phyloP scores from a whole-genome alignment of 2,113 vertebrate genomes.

The Sturnus vulgaris region DNA sequence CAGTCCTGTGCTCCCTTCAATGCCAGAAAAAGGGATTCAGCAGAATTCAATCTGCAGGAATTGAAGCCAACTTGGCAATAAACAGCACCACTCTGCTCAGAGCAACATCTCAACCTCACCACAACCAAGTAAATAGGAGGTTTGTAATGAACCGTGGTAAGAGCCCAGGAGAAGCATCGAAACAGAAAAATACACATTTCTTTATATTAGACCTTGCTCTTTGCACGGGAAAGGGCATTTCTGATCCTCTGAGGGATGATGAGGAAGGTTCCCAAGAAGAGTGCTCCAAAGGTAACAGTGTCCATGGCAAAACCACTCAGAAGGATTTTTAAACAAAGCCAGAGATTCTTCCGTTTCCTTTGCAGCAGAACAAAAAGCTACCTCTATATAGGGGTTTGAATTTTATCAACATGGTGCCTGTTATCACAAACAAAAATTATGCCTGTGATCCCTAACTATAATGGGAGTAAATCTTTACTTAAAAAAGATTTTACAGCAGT shows the following conservation, averaged over 20 bases:
- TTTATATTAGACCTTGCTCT: neutral
- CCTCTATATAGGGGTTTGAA: accelerated
- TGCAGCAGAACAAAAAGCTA: neutral
- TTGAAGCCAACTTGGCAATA: slow-evolving; percentile 17
- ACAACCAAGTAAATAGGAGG: neutral
- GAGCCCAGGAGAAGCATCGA: neutral
- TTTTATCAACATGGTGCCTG: neutral
- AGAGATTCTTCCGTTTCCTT: neutral
- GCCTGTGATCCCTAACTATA: neutral
- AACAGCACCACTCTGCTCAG: neutral
- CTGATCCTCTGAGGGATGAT: neutral
- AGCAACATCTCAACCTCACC: slow-evolving; percentile 8
- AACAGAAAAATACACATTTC: neutral
- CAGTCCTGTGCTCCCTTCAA: neutral
- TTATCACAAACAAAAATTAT: neutral
- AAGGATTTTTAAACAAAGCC: neutral
- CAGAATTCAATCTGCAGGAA: slow-evolving; percentile 30
- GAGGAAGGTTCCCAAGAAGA: neutral
- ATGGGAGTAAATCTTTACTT: neutral
- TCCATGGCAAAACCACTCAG: neutral
- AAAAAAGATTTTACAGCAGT: neutral
- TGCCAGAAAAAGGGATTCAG: slow-evolving; percentile 46
- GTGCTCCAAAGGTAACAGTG: neutral
- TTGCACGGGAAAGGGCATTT: neutral
- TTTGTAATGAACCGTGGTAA: neutral